A percentile compares a stretch with the other conserved stretches of the same genome.
Conservation (phyloP, 2,888 invertebrate species). For the Mimumesa dahlbomi region DNA sequence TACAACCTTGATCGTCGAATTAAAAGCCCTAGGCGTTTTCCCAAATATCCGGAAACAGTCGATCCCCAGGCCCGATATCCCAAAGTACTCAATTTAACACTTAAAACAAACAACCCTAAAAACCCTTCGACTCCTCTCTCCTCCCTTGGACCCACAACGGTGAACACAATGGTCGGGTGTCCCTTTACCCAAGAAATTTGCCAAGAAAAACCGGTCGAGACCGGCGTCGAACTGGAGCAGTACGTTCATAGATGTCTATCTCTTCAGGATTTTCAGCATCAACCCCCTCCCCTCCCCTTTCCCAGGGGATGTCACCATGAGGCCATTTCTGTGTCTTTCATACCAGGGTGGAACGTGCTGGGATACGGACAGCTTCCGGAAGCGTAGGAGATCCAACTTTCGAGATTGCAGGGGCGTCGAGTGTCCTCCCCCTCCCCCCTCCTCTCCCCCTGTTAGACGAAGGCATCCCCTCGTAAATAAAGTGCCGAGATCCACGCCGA, state of each 20-base stretch:
- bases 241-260: slow-evolving; percentile 43
- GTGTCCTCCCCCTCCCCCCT: slow-evolving; percentile 50
- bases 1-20: no score
- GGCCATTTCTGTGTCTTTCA: slow-evolving; percentile 33
- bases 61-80: no score
- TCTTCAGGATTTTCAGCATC: slow-evolving; percentile 30
- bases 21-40: no score
- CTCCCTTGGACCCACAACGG: no score
- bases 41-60: no score
- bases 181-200: no score
- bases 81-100: no score
- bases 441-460: slow-evolving; percentile 49
- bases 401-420: slow-evolving; percentile 69
- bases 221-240: slow-evolving; percentile 22
- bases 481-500: slow-evolving; percentile 57
- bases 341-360: slow-evolving; percentile 23
- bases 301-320: slow-evolving; percentile 9
- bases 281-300: slow-evolving; percentile 17
- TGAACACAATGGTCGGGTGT: no score
- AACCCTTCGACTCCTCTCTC: no score
- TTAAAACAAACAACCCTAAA: no score
- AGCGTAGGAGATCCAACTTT: slow-evolving; percentile 73
- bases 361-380: slow-evolving; percentile 79
- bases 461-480: slow-evolving; percentile 73
- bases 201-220: no score